These are phyloP conservation scores for Andrena trimmerana DNA, from an alignment of 2,888 invertebrate species.

Conservation along the genomic window DNA sequence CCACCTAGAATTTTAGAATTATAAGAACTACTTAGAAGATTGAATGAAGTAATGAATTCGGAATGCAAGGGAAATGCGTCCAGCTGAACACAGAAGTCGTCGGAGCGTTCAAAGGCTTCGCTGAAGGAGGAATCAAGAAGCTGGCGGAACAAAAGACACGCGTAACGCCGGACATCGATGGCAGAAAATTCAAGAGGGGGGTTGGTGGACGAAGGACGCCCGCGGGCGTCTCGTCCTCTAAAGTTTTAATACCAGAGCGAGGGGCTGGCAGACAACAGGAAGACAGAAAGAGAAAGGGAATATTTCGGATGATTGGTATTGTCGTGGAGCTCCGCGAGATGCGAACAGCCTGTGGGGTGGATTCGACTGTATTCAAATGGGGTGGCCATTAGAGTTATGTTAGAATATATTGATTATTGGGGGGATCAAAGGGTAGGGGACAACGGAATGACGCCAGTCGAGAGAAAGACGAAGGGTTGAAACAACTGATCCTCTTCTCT, in stretches of 20 bases:
- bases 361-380: conserved; percentile 83
- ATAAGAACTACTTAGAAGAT: too few species aligned
- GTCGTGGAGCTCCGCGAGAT: conserved; percentile 75
- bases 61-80: conserved; percentile 13
- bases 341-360: conserved; percentile 75
- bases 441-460: conserved; percentile 77
- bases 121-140: conserved; percentile 15
- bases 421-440: conserved; percentile 83
- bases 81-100: conserved; percentile 24
- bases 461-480: conserved; percentile 77
- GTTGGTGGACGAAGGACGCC: conserved; percentile 71
- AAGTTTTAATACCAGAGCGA: conserved; percentile 83
- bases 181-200: conserved; percentile 73
- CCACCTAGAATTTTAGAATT: background rate
- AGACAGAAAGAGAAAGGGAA: conserved; percentile 68
- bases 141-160: conserved; percentile 43
- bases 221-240: conserved; percentile 77
- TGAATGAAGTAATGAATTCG: background rate
- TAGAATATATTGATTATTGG: conserved; percentile 85
- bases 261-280: conserved; percentile 68
- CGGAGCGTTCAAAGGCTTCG: conserved; percentile 18
- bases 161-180: conserved; percentile 66
- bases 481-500: conserved; percentile 68
- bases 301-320: conserved; percentile 84
- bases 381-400: conserved; percentile 85